These are phyloP conservation scores for Macroteleia sp. DNA, from an alignment of 2,888 invertebrate species.

Conservation along the genomic window DNA sequence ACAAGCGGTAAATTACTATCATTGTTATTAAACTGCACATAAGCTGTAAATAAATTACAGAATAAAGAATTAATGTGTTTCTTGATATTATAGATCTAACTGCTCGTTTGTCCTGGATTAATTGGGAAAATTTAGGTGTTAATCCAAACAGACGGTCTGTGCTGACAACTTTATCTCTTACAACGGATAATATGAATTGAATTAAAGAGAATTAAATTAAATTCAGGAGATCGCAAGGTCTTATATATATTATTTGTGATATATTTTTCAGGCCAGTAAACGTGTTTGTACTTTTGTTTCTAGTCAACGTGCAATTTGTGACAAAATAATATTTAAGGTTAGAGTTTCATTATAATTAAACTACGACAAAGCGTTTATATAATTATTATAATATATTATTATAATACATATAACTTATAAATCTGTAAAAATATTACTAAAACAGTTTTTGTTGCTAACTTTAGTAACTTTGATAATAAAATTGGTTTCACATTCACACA, in stretches of 20 bases:
- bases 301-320: slow-evolving; percentile 63
- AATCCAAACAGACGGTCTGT: slow-evolving; percentile 94
- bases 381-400: slow-evolving; percentile 12
- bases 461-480: slow-evolving; percentile 2
- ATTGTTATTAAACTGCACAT: too few relatives aligned
- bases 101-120: slow-evolving; percentile 98
- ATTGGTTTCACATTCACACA: neutral
- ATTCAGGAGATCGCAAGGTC: neutral
- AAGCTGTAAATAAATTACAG: too few relatives aligned
- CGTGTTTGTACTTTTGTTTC: slow-evolving; percentile 44
- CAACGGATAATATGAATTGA: slow-evolving; percentile 87
- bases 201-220: neutral
- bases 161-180: slow-evolving; percentile 91
- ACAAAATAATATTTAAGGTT: slow-evolving; percentile 40
- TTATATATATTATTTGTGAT: slow-evolving; percentile 45
- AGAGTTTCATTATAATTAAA: slow-evolving; percentile 42
- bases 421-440: slow-evolving; percentile 6
- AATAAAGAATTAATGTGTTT: too few relatives aligned
- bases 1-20: slow-evolving; percentile 93
- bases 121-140: slow-evolving; percentile 99
- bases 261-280: slow-evolving; percentile 52
- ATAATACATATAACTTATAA: slow-evolving; percentile 15
- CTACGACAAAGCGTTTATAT: slow-evolving; percentile 17
- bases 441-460: too few relatives aligned
- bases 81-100: slow-evolving; percentile 96